Evolutionary conservation across 2,113 vertebrate species (phyloP), one percentile per base, ranked within the genome.

Genomic region (Phaetusa simplex): DNA sequence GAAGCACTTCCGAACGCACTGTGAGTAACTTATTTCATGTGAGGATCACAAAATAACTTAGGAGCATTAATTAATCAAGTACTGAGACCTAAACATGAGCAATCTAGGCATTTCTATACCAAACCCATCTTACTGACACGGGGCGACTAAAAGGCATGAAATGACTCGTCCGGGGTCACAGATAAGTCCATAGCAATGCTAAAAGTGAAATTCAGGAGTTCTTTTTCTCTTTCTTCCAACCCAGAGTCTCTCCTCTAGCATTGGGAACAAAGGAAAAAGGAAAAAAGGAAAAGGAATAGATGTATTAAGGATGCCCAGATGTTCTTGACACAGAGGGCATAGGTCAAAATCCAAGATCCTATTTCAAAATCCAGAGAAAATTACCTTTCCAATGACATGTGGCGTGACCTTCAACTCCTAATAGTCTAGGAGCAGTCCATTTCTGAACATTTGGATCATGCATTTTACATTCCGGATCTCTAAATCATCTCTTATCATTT

Each of bases 311-410:
- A 93, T 83, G 79, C 91, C 91, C 96, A 97, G 96, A 96, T 96
- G 96, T 90, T 96, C 93, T 81, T 92, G 93, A 96, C 95, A 93
- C 3, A 0, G 74, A 88, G 94, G 93, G 50, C 95, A 90, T 13
- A 94, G 96, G 93, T 97, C 97, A 97, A 97, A 74, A 96, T 27
- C 95, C n/a, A 64, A 96, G 95, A 88, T 94, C 89, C 96, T 95
- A 96, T 97, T 97, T 97, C 93, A 97, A 96, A 94, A 97, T 90
- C 78, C 62, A 93, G 95, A 96, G 96, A 95, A 97, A 97, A 97
- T 97, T 97, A 96, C 94, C 95, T 96, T 97, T 95, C 82, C 95
- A 95, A 91, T 88, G 95, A 96, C 95, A 96, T 71, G 96, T 93
- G 96, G 89, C 82, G 0, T 86, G 96, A 97, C 97, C 96, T 97